phyloP scores from a whole-genome alignment of 2,888 invertebrate species.

The Parasteatoda lunata region DNA sequence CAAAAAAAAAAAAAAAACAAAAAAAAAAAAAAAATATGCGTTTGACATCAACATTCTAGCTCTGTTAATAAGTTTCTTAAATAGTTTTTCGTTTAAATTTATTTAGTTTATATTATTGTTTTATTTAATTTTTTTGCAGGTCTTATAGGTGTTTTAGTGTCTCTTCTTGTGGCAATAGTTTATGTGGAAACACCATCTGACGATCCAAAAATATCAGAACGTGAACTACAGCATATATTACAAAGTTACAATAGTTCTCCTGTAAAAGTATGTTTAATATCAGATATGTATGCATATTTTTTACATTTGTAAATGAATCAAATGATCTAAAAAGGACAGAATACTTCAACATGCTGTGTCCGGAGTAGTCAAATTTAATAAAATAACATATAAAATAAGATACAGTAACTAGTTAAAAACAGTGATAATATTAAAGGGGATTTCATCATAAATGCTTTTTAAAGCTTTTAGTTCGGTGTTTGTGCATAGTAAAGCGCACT shows the following conservation, averaged over 20 bases:
- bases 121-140: conserved; percentile 8
- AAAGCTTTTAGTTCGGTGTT: too few species aligned
- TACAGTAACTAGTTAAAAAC: too few species aligned
- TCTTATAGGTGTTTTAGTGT: conserved; percentile 50
- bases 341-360: too few species aligned
- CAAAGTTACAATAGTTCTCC: conserved; percentile 26
- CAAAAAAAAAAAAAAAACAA: too few species aligned
- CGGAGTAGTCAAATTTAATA: too few species aligned
- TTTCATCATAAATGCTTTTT: too few species aligned
- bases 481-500: too few species aligned
- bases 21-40: too few species aligned
- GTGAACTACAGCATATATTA: conserved; percentile 61
- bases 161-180: conserved; percentile 44
- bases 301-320: not conserved
- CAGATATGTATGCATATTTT: not conserved
- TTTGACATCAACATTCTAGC: not conserved
- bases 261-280: not conserved
- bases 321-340: too few species aligned
- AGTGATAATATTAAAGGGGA: too few species aligned
- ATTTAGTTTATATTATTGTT: not conserved
- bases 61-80: not conserved
- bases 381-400: too few species aligned
- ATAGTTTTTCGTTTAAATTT: not conserved
- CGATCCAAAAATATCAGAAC: conserved; percentile 63
- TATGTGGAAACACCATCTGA: conserved; percentile 63